Base-by-base conservation (phyloP, 2,113 vertebrate genomes). In the Rhombomys opimus region DNA sequence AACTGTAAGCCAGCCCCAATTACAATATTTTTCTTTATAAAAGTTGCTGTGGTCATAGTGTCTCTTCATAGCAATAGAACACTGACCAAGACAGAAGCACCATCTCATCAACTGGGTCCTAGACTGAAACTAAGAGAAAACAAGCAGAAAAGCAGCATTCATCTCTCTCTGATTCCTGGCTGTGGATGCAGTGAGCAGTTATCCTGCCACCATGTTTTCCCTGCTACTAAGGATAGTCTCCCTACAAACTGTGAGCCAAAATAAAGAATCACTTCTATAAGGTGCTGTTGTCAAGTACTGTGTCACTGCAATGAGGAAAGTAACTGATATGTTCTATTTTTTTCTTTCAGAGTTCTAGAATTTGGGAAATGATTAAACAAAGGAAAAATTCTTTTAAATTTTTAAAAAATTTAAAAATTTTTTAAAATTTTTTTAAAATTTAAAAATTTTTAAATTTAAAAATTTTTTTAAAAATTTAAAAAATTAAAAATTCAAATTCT, bases 401-500 rank as follows among this genome's bases (percentile, higher is more conserved):
- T n/a, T n/a, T n/a, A n/a, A n/a, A n/a, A n/a, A n/a, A n/a, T n/a
- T n/a, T n/a, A n/a, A n/a, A n/a, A n/a, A n/a, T n/a, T n/a, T n/a
- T n/a, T n/a, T n/a, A n/a, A n/a, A n/a, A n/a, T n/a, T n/a, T n/a
- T n/a, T n/a, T n/a, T n/a, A n/a, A n/a, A n/a, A n/a, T n/a, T n/a
- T n/a, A n/a, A n/a, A n/a, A n/a, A n/a, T n/a, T n/a, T n/a, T n/a
- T n/a, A n/a, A n/a, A n/a, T n/a, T n/a, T n/a, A n/a, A n/a, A n/a
- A n/a, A n/a, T n/a, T n/a, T n/a, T n/a, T n/a, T n/a, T n/a, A n/a
- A n/a, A n/a, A n/a, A n/a, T n/a, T n/a, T n/a, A n/a, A n/a, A n/a
- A 95, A 97, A 52, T 95, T 30, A 95, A 80, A 82, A 23, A 86
- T 52, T 95, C 91, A 84, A 93, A 92, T 65, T 52, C 32, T 77